A percentile compares a stretch with the other conserved stretches of the same genome.
phyloP scores from a whole-genome alignment of 2,888 invertebrate species.

The Cephus rjabovi region DNA sequence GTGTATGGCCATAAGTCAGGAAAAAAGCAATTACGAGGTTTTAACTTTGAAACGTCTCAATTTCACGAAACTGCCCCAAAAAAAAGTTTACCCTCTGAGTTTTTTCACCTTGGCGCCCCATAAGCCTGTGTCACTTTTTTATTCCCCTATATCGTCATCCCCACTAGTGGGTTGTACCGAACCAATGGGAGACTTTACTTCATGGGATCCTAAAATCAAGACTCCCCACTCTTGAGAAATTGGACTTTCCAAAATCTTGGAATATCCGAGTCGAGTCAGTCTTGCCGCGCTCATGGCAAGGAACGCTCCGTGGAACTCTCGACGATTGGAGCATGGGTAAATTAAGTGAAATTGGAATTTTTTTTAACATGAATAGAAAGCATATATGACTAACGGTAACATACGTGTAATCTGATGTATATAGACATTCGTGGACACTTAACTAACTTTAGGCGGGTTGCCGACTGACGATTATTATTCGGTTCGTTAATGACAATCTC shows the following conservation, averaged over 20 bases:
- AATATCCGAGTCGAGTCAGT: conserved; percentile 35
- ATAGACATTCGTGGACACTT: background rate
- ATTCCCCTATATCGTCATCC: conserved; percentile 19
- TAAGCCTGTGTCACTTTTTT: conserved; percentile 19
- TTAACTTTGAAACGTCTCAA: conserved; percentile 61
- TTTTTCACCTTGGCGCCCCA: conserved; percentile 1
- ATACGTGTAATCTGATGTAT: background rate
- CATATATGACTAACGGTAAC: background rate
- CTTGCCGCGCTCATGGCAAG: conserved; percentile 23
- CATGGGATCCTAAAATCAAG: conserved; percentile 1
- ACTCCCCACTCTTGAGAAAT: conserved; percentile 28
- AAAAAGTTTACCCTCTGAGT: background rate
- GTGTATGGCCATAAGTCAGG: background rate
- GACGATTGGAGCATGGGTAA: background rate
- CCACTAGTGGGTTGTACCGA: conserved; percentile 10
- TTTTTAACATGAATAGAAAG: background rate
- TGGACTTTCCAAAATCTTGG: conserved; percentile 43
- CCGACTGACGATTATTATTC: background rate
- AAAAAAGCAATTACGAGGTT: conserved; percentile 57
- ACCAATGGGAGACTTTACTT: conserved; percentile 33
- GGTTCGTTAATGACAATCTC: background rate
- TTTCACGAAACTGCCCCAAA: conserved; percentile 53
- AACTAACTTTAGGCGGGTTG: background rate
- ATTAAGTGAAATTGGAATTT: background rate
- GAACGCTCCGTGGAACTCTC: conserved; percentile 8